Percentiles rank a stretch among this genome's conserved stretches.
phyloP scores from a whole-genome alignment of 2,888 invertebrate species.

The Phengaris arion region DNA sequence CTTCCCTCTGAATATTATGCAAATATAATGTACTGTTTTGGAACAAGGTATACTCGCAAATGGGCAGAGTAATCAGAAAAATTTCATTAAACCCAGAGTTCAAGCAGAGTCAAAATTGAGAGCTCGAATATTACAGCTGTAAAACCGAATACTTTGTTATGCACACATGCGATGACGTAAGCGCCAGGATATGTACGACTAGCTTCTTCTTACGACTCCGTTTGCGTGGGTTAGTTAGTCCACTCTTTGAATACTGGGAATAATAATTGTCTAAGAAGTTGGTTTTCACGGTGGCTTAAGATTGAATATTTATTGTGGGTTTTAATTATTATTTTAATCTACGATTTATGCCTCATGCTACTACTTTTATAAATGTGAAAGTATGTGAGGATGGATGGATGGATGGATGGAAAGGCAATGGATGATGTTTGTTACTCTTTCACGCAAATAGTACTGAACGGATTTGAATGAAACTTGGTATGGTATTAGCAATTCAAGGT shows the following conservation, averaged over 20 bases:
- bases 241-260: neutral
- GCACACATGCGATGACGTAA: slow-evolving; percentile 41
- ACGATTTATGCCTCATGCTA: too few species aligned
- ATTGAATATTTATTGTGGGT: too few species aligned
- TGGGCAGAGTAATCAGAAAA: slow-evolving; percentile 49
- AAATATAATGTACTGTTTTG: neutral
- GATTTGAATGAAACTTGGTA: too few species aligned
- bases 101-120: slow-evolving; percentile 45
- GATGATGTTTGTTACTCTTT: too few species aligned
- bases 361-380: too few species aligned
- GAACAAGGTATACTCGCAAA: slow-evolving; percentile 40
- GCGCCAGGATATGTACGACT: slow-evolving; percentile 30
- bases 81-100: slow-evolving; percentile 44
- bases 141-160: slow-evolving; percentile 51
- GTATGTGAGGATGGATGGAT: too few species aligned
- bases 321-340: too few species aligned
- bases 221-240: neutral
- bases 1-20: slow-evolving; percentile 4
- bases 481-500: too few species aligned
- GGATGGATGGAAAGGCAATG: too few species aligned
- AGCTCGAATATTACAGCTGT: slow-evolving; percentile 53
- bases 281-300: too few species aligned
- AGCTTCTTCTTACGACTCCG: neutral
- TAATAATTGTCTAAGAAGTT: too few species aligned
- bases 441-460: too few species aligned